A percentile compares a stretch with the other conserved stretches of the same genome.
Conservation (phyloP, 2,113 vertebrate species). For the Polyodon spathula region DNA sequence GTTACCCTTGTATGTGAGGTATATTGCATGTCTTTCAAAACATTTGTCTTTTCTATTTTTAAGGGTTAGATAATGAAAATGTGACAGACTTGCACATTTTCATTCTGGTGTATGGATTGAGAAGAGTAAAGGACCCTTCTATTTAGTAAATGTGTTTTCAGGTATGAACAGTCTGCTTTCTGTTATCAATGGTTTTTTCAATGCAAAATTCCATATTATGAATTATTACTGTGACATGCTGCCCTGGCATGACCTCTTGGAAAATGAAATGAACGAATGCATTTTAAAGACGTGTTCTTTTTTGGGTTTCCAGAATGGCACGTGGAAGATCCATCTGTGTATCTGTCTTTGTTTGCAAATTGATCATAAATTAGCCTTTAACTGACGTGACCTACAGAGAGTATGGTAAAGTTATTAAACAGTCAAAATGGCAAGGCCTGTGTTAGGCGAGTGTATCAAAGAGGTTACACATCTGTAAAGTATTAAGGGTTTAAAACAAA, state of each 20-base stretch:
- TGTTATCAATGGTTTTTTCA: too few relatives aligned
- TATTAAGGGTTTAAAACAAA: constrained; percentile 23
- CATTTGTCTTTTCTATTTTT: constrained; percentile 23
- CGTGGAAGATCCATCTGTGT: constrained; percentile 53
- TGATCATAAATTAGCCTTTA: too few relatives aligned
- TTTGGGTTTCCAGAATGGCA: constrained; percentile 69
- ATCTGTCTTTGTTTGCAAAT: constrained; percentile 48
- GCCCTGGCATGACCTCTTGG: too few relatives aligned
- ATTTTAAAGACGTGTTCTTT: not conserved
- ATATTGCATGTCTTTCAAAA: constrained; percentile 10
- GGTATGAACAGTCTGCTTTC: constrained; percentile 57
- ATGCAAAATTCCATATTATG: too few relatives aligned
- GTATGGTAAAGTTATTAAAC: too few relatives aligned
- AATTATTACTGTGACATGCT: too few relatives aligned
- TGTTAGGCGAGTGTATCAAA: too few relatives aligned
- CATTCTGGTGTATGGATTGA: constrained; percentile 76
- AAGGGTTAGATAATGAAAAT: constrained; percentile 44
- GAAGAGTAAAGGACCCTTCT: constrained; percentile 82
- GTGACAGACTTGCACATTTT: constrained; percentile 49
- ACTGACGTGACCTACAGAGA: too few relatives aligned
- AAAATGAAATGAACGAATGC: too few relatives aligned
- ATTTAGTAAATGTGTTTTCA: constrained; percentile 66
- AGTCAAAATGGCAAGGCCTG: too few relatives aligned
- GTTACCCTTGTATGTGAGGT: too few relatives aligned
- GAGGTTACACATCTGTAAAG: too few relatives aligned